These are phyloP conservation scores for Zaprionus obscuricornis DNA, from an alignment of 2,888 invertebrate genomes.

Conservation along the genomic window DNA sequence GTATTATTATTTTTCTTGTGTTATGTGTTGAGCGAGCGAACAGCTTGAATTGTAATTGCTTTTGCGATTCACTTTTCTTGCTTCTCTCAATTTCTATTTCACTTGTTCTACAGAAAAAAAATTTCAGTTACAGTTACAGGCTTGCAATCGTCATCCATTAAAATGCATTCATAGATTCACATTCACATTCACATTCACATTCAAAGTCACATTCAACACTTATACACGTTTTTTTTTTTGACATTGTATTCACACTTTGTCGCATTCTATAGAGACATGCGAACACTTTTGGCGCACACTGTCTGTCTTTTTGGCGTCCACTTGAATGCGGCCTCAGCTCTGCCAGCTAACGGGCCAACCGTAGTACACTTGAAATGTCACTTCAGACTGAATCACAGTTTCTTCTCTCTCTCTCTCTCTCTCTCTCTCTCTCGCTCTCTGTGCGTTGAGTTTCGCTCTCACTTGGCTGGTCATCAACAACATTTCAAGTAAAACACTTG, in stretches of 20 bases:
- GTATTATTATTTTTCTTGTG: too few species aligned
- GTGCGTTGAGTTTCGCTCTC: not conserved
- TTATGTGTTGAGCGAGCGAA: too few species aligned
- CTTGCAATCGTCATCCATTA: slow-evolving; percentile 41
- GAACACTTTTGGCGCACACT: slow-evolving; percentile 8
- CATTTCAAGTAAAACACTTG: slow-evolving; percentile 7
- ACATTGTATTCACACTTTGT: not conserved
- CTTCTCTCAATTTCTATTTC: not conserved
- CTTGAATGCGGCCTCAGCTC: slow-evolving; percentile 35
- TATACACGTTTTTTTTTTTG: not conserved
- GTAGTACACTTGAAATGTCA: slow-evolving; percentile 49
- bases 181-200: slow-evolving; percentile 31
- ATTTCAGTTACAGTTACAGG: slow-evolving; percentile 5
- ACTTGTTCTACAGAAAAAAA: not conserved
- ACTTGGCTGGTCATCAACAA: slow-evolving; percentile 46
- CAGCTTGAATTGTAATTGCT: too few species aligned
- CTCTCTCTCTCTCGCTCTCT: not conserved
- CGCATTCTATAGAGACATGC: not conserved
- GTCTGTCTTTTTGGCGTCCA: slow-evolving; percentile 35
- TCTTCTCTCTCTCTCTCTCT: not conserved
- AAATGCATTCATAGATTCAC: slow-evolving; percentile 55
- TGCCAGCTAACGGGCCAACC: slow-evolving; percentile 46
- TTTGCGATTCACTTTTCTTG: not conserved
- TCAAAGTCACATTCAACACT: slow-evolving; percentile 29
- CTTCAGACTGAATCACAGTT: slow-evolving; percentile 39